Percentiles rank a stretch among this genome's conserved stretches.
Evolutionary conservation across 2,888 invertebrate species (phyloP).

Genomic region (Meloe dianella): DNA sequence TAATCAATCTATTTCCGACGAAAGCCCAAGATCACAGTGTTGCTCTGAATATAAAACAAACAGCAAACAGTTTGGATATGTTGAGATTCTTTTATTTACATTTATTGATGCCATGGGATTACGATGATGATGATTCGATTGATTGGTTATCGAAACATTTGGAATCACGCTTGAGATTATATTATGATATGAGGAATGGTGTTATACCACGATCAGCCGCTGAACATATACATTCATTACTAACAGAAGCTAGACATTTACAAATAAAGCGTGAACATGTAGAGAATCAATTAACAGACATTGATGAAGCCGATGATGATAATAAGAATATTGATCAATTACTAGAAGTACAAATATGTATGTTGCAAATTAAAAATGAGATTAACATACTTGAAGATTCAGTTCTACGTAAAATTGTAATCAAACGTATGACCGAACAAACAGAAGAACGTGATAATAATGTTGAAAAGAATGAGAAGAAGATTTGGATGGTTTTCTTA

Average conservation of each 20-base stretch:
- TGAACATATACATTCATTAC: slow-evolving; percentile 62
- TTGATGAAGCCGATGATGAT: slow-evolving; percentile 42
- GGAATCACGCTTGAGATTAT: slow-evolving; percentile 63
- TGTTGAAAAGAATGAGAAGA: slow-evolving; percentile 38
- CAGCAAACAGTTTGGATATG: slow-evolving; percentile 70
- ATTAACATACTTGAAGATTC: slow-evolving; percentile 68
- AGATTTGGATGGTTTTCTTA: slow-evolving; percentile 60
- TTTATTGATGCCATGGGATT: slow-evolving; percentile 75
- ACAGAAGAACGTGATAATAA: slow-evolving; percentile 25
- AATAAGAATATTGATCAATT: slow-evolving; percentile 57
- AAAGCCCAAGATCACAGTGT: slow-evolving; percentile 65
- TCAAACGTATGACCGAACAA: slow-evolving; percentile 44
- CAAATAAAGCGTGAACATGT: slow-evolving; percentile 60
- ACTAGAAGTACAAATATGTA: slow-evolving; percentile 64
- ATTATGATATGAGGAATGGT: slow-evolving; percentile 65
- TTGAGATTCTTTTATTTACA: slow-evolving; percentile 71
- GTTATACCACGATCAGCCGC: slow-evolving; percentile 61
- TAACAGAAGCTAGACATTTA: slow-evolving; percentile 64
- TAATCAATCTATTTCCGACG: slow-evolving; percentile 71
- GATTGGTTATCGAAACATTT: slow-evolving; percentile 66
- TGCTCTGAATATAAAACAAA: slow-evolving; percentile 65
- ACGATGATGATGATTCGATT: slow-evolving; percentile 67
- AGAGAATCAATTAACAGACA: slow-evolving; percentile 53
- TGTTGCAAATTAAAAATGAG: slow-evolving; percentile 65
- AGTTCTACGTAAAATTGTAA: slow-evolving; percentile 62